Evolutionary conservation across 2,797 vertebrate species (phyloP), one percentile per base, ranked within the genome.

Genomic region (Eutrigla gurnardus): DNA sequence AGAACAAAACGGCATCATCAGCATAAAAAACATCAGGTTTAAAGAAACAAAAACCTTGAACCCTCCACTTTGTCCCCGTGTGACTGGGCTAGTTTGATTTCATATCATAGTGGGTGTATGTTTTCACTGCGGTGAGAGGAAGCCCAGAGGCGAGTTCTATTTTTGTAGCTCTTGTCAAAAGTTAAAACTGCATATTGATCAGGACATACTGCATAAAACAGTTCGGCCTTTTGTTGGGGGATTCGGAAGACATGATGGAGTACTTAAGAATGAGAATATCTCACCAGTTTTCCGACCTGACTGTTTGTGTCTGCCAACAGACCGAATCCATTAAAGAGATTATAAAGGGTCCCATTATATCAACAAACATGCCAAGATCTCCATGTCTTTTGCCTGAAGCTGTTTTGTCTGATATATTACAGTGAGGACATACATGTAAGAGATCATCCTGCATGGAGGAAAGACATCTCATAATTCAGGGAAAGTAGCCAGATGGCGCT

Each of bases 281-380:
- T 84, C 68, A 54, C 66, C 45, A 10, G 55, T 74, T 87, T 87
- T 84, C 77, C 74, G 70, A 82, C 47, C 35, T n/a, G 15, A 32
- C 72, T 66, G 46, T 87, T 86, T 77, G 75, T 81, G 69, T 78
- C 78, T 76, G 86, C 88, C 85, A 88, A 87, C 87, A 91, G 83
- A 82, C 82, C 43, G 12, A 82, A 81, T 60, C 70, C 79, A 89
- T 89, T 91, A 92, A 88, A 90, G 52, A 75, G 80, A 87, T 90
- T 86, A 81, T 70, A 80, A 84, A 81, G 70, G 64, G 72, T 74
- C 65, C 62, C 75, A 66, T 83, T 89, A 59, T 85, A 75, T 90
- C 88, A 90, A 82, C 87, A 92, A 92, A 88, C 88, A 85, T 81
- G 81, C 74, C 80, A 81, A 80, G 78, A 88, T 73, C 61, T 59